Percentiles rank a stretch among this genome's conserved stretches.
Conservation (phyloP, 2,888 invertebrate genomes). For the Cantharis flavilabris region DNA sequence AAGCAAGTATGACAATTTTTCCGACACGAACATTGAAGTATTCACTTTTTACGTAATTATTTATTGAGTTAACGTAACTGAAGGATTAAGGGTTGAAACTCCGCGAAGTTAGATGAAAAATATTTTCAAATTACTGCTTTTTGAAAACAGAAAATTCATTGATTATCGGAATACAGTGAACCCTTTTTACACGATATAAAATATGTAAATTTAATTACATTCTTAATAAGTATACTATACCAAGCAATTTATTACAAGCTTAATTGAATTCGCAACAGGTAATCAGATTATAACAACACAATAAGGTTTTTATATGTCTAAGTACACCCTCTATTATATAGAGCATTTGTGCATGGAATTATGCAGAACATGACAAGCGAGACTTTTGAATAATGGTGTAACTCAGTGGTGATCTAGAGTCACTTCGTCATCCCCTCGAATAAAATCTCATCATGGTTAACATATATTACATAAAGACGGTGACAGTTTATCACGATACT, state of each 20-base stretch:
- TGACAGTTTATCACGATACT: background rate
- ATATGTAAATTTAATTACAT: background rate
- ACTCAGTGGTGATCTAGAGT: slow-evolving; percentile 15
- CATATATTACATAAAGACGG: background rate
- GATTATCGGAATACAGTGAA: background rate
- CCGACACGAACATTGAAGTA: background rate
- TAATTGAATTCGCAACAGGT: slow-evolving; percentile 19
- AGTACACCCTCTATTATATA: slow-evolving; percentile 5
- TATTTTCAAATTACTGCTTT: background rate
- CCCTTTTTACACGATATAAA: background rate
- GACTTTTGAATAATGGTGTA: slow-evolving; percentile 23
- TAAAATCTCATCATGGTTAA: slow-evolving; percentile 7
- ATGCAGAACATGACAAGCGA: slow-evolving; percentile 27
- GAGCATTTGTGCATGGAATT: slow-evolving; percentile 13
- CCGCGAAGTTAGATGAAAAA: background rate
- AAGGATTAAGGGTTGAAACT: too few species aligned
- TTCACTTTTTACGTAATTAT: background rate
- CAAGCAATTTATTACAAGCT: slow-evolving; percentile 2
- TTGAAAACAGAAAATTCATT: background rate
- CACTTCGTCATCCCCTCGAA: slow-evolving; percentile 18
- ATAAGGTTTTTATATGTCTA: slow-evolving; percentile 10
- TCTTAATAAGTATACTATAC: background rate
- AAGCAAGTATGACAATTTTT: background rate
- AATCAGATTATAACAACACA: slow-evolving; percentile 21
- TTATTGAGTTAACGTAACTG: too few species aligned